Conservation (phyloP, 1,140 invertebrate genomes). For the Drosophila pallidifrons region DNA sequence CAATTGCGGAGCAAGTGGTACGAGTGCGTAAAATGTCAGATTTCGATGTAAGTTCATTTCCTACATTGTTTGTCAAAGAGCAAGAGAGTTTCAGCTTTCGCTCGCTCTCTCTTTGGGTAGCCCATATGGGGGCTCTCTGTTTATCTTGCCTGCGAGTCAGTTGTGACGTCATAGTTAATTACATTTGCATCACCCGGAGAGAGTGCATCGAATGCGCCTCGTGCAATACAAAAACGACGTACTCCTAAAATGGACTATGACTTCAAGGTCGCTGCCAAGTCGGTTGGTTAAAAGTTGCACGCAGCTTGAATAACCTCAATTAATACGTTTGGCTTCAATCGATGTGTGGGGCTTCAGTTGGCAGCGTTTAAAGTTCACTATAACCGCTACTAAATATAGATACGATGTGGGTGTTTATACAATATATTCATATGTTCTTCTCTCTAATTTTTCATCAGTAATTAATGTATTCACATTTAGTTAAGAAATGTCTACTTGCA, state of each 20-base stretch:
- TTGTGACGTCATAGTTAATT: conserved; percentile 68
- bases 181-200: not conserved
- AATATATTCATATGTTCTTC: no score
- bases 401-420: no score
- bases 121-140: conserved; percentile 47
- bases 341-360: conserved; percentile 22
- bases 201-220: not conserved
- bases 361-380: conserved; percentile 6
- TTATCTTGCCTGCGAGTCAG: conserved; percentile 34
- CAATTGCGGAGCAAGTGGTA: conserved; percentile 39
- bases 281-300: conserved; percentile 4
- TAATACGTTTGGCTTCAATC: not conserved
- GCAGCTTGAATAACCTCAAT: conserved; percentile 39
- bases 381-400: conserved; percentile 4
- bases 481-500: no score
- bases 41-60: conserved; percentile 64
- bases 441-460: no score
- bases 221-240: conserved; percentile 10
- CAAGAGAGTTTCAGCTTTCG: not conserved
- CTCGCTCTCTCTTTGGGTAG: not conserved
- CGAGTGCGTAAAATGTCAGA: conserved; percentile 54
- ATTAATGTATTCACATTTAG: no score
- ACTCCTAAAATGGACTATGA: conserved; percentile 25
- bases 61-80: not conserved
- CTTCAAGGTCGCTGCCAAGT: conserved; percentile 36